Conservation (phyloP, 2,888 invertebrate genomes). For the Drosophila mimica region DNA sequence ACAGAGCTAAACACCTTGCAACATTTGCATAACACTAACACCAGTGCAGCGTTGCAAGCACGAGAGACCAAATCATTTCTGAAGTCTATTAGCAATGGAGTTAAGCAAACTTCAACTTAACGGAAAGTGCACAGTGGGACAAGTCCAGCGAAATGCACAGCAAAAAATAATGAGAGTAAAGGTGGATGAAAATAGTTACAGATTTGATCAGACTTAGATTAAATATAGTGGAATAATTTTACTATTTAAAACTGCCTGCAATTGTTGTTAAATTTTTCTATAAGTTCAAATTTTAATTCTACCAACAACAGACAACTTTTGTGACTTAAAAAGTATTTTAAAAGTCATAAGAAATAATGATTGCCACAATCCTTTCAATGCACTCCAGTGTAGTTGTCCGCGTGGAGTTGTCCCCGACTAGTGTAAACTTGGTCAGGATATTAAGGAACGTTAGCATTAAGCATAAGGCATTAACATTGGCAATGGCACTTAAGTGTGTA, state of each 20-base stretch:
- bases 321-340: not conserved
- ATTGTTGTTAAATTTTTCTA: not conserved
- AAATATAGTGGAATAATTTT: not conserved
- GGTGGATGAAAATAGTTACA: not conserved
- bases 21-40: slow-evolving; percentile 38
- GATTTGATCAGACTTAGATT: not conserved
- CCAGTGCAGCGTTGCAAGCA: slow-evolving; percentile 12
- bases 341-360: not conserved
- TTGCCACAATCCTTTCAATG: not conserved
- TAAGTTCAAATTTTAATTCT: not conserved
- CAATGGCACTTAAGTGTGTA: slow-evolving; percentile 59
- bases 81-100: slow-evolving; percentile 72
- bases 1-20: slow-evolving; percentile 43
- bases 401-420: not conserved
- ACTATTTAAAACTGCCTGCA: not conserved
- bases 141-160: not conserved
- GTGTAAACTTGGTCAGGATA: slow-evolving; percentile 39
- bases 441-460: slow-evolving; percentile 53
- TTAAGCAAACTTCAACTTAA: slow-evolving; percentile 57
- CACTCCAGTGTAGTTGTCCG: slow-evolving; percentile 15
- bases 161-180: not conserved
- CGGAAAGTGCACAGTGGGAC: slow-evolving; percentile 36
- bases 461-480: slow-evolving; percentile 64
- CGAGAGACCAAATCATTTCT: slow-evolving; percentile 64
- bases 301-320: not conserved